A percentile compares a stretch with the other conserved stretches of the same genome.
phyloP scores from a whole-genome alignment of 2,113 vertebrate genomes.

The Amblyopsis rosae region DNA sequence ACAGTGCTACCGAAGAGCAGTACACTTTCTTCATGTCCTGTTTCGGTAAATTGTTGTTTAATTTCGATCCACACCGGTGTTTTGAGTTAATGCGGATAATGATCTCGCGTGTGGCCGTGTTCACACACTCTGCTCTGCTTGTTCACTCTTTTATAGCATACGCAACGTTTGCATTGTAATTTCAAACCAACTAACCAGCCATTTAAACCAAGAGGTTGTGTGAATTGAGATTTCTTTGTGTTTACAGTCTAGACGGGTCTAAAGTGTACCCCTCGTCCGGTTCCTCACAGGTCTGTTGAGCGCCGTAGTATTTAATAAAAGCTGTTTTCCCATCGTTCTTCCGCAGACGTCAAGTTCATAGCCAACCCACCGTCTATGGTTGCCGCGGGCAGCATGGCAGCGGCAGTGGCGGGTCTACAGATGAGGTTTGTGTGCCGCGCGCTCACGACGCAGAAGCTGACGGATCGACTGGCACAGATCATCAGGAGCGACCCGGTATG shows the following conservation, averaged over 20 bases:
- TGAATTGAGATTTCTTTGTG: neutral
- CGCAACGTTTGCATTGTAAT: neutral
- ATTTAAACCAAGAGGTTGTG: no score
- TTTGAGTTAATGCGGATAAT: no score
- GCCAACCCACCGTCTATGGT: slow-evolving; percentile 94
- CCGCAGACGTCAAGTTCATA: slow-evolving; percentile 92
- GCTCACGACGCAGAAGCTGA: slow-evolving; percentile 85
- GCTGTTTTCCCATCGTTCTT: neutral
- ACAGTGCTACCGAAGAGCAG: no score
- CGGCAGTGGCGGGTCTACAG: slow-evolving; percentile 88
- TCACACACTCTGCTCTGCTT: no score
- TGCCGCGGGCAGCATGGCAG: slow-evolving; percentile 89
- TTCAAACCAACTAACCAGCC: no score
- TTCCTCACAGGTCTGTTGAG: neutral
- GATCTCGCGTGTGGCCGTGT: no score
- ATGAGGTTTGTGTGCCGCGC: slow-evolving; percentile 78
- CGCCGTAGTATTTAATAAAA: neutral
- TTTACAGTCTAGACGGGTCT: no score
- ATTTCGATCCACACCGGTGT: no score
- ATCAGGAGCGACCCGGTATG: slow-evolving; percentile 93
- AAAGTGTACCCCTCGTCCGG: no score
- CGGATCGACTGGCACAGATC: slow-evolving; percentile 87
- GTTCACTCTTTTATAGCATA: no score
- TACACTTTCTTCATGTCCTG: no score
- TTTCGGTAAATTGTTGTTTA: no score